Percentiles rank a stretch among this genome's conserved stretches.
phyloP scores from a whole-genome alignment of 2,888 invertebrate genomes.

The Epirrita christyi region DNA sequence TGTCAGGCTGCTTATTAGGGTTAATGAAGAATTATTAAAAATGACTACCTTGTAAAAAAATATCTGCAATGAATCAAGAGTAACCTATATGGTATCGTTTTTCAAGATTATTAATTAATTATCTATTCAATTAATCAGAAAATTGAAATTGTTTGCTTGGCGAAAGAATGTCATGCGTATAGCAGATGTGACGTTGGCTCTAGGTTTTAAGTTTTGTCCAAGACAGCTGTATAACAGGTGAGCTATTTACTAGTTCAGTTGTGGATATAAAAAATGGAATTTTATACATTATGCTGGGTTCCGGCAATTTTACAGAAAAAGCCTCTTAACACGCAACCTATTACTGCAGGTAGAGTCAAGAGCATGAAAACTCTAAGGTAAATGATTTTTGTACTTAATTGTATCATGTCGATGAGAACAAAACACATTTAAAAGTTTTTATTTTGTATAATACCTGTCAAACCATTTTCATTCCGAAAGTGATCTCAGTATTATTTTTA shows the following conservation, averaged over 20 bases:
- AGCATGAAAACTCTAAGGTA: too few species aligned
- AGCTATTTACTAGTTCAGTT: constrained; percentile 25
- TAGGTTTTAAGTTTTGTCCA: constrained; percentile 25
- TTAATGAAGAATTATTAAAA: too few species aligned
- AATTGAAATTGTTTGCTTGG: constrained; percentile 13
- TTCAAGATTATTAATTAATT: constrained; percentile 1
- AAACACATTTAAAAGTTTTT: too few species aligned
- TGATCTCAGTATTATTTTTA: too few species aligned
- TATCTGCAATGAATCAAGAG: too few species aligned
- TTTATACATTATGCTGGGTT: constrained; percentile 24
- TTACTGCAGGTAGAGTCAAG: not conserved
- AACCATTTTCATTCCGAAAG: too few species aligned
- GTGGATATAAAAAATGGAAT: constrained; percentile 25
- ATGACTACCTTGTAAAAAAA: too few species aligned
- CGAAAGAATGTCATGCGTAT: constrained; percentile 21
- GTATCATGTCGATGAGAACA: too few species aligned
- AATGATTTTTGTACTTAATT: too few species aligned
- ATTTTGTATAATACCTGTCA: too few species aligned
- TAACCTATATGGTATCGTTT: not conserved
- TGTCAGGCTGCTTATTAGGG: too few species aligned
- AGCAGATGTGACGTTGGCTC: constrained; percentile 28
- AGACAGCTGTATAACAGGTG: constrained; percentile 32
- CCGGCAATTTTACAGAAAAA: constrained; percentile 26
- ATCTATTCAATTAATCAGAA: constrained; percentile 28
- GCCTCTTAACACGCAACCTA: constrained; percentile 8